phyloP scores from a whole-genome alignment of 1,140 invertebrate species.

The Drosophila bifasciata region DNA sequence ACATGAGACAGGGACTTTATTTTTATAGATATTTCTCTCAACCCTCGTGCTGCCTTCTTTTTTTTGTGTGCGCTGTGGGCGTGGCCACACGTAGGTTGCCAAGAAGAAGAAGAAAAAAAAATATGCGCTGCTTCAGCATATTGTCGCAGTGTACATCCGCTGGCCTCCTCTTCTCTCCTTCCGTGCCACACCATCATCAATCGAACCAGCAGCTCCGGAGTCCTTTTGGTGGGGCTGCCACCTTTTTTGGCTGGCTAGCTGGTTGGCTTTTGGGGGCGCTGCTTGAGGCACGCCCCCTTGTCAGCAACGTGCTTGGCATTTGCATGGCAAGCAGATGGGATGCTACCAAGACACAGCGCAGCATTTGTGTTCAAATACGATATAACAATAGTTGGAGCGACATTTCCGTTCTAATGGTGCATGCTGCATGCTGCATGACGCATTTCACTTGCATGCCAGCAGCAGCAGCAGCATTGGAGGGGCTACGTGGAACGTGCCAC shows the following conservation, averaged over 20 bases:
- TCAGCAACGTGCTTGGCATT: conserved; percentile 79
- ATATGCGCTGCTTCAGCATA: conserved; percentile 64
- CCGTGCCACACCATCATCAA: conserved; percentile 46
- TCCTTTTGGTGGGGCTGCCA: conserved; percentile 15
- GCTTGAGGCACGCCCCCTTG: conserved; percentile 58
- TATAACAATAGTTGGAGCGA: conserved; percentile 70
- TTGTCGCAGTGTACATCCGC: conserved; percentile 59
- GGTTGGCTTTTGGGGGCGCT: conserved; percentile 2
- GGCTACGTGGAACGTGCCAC: conserved; percentile 41
- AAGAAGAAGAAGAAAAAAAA: conserved; percentile 32
- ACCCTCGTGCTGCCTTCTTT: background rate
- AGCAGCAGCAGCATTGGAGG: conserved; percentile 37
- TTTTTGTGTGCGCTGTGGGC: conserved; percentile 14
- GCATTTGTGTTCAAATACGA: conserved; percentile 59
- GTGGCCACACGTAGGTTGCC: conserved; percentile 57
- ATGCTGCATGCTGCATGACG: conserved; percentile 26
- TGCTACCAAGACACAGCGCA: conserved; percentile 2
- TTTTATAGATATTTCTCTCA: conserved; percentile 10
- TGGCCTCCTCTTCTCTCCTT: conserved; percentile 30
- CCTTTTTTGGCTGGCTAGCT: conserved; percentile 28
- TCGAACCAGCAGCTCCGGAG: conserved; percentile 32
- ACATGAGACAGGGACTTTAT: background rate
- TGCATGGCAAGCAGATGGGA: conserved; percentile 43
- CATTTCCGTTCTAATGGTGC: conserved; percentile 57
- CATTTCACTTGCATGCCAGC: conserved; percentile 29